A percentile compares a stretch with the other conserved stretches of the same genome.
Evolutionary conservation across 2,797 vertebrate species (phyloP).

Genomic region (Spondyliosoma cantharus): DNA sequence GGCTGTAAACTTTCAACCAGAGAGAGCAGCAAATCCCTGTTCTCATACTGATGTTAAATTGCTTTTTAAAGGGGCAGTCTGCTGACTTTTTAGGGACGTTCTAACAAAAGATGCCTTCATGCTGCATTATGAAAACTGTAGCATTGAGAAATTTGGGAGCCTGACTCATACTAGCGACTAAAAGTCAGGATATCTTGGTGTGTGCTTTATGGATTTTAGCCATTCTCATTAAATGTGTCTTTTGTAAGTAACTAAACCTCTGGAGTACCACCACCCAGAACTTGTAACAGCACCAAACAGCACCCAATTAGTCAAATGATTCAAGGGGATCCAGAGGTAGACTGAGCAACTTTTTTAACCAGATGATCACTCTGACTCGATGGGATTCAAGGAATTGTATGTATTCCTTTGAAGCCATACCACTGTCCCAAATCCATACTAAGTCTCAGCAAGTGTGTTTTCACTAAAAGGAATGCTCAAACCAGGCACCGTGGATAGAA

Average conservation of each 20-base stretch:
- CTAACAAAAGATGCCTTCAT: background rate
- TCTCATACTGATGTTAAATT: background rate
- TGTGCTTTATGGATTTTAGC: background rate
- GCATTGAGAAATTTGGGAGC: background rate
- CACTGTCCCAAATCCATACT: background rate
- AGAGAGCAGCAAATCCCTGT: background rate
- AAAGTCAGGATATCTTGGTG: background rate
- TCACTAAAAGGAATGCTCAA: background rate
- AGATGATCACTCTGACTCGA: background rate
- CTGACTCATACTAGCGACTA: background rate
- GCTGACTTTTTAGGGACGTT: too few relatives aligned
- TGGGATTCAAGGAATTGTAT: background rate
- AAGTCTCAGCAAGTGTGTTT: too few relatives aligned
- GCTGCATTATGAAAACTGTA: background rate
- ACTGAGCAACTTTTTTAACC: background rate
- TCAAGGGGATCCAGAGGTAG: background rate
- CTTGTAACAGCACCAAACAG: slow-evolving; percentile 11
- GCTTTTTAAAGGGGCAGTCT: background rate
- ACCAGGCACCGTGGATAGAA: background rate
- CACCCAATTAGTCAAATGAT: background rate
- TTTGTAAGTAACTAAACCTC: background rate
- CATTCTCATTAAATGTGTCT: background rate
- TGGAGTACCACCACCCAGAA: background rate
- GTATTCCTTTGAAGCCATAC: background rate
- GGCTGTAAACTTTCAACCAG: background rate